These are phyloP conservation scores for Cephalophus harveyi DNA, from an alignment of 2,113 vertebrate genomes.

Conservation along the genomic window DNA sequence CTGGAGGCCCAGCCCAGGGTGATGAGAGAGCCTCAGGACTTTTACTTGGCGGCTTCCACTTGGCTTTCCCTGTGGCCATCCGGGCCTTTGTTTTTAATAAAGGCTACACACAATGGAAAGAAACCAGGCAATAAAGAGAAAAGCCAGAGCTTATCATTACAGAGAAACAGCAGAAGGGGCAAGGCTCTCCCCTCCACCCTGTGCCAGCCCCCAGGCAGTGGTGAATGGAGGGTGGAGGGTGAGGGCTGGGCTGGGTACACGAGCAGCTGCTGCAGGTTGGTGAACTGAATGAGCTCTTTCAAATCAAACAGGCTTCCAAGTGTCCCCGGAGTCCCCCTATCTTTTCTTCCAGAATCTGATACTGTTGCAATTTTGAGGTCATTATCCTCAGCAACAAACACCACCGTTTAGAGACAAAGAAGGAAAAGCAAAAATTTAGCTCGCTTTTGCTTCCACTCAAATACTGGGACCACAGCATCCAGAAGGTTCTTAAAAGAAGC, in stretches of 20 bases:
- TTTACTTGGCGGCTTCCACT: background rate
- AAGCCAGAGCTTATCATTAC: background rate
- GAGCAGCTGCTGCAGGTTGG: too few relatives aligned
- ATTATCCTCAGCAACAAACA: background rate
- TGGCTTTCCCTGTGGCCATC: background rate
- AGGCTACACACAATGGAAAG: background rate
- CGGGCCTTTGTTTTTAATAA: background rate
- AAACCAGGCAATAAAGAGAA: background rate
- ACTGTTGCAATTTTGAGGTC: background rate
- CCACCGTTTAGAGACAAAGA: background rate
- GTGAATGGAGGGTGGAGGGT: background rate
- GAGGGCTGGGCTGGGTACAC: background rate
- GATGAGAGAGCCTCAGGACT: background rate
- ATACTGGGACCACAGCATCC: background rate
- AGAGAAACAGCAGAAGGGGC: background rate
- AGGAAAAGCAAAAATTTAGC: background rate
- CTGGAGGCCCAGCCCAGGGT: rapidly evolving
- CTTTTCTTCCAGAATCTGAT: background rate
- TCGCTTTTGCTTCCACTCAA: background rate
- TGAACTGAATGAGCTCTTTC: background rate
- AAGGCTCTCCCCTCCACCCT: background rate
- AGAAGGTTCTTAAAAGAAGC: background rate
- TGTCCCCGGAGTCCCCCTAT: background rate
- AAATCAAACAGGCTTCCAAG: background rate
- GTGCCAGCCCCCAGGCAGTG: rapidly evolving